Base-by-base conservation (phyloP, 2,888 invertebrate species). In the Acrobasis repandana region DNA sequence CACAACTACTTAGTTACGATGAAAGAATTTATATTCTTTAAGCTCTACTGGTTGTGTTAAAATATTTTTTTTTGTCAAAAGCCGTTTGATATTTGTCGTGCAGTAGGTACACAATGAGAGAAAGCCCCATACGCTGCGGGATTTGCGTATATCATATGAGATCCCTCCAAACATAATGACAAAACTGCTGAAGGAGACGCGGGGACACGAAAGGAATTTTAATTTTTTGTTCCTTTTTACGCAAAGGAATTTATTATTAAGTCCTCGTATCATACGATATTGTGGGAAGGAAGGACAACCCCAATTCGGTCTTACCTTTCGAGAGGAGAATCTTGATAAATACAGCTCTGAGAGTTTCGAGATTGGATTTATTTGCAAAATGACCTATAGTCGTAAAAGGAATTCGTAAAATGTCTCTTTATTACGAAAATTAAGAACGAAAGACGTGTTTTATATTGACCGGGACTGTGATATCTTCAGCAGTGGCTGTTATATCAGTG, bases 241-340 rank as follows among this genome's bases (percentile, higher is more conserved):
- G 83, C 85, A 86, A 86, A 86, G 82, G 85, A 88, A 90, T 88
- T 86, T 86, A 85, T 87, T 87, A 87, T 89, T 84, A 87, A 83
- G 83, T 78, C 74, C 74, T 66, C 77, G 78, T 80, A 83, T 83
- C 82, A 81, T 84, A 82, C 80, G 82, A 83, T 83, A 84, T 84
- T 80, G 80, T 76, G 79, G 73, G 71, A 76, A 36, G 36, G 36
- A 36, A 78, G 71, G 76, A 77, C 77, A 79, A 75, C 74, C 78
- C 78, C 79, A 77, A 82, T 79, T 78, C 70, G 70, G 68, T 73
- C 74, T 75, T 76, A 83, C 84, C 80, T 81, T 79, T 70, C 73
- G 70, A 76, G 77, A 76, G 73, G 77, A 75, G 79, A 85, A 79
- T 84, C 82, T 81, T 82, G 80, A 79, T 80, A 77, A 79, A 78